These are phyloP conservation scores for Virgularia gustaviana DNA, from an alignment of 92 coral and sea anemone genomes.

Conservation along the genomic window DNA sequence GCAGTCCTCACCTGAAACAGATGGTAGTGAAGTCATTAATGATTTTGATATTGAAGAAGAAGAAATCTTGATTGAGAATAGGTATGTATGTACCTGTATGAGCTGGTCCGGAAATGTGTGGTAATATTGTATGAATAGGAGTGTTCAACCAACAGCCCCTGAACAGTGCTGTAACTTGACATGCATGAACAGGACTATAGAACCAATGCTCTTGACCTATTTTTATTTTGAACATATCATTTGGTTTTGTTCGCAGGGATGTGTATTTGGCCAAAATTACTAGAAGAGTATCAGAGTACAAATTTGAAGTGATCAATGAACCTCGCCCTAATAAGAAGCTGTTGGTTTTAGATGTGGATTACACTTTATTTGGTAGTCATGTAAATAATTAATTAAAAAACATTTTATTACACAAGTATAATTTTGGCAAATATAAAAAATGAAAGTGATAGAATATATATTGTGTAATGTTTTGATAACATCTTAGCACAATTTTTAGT, in stretches of 20 bases:
- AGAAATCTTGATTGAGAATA: constrained; percentile 86
- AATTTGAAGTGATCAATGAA: constrained; percentile 68
- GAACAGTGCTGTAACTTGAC: background rate
- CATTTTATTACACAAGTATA: background rate
- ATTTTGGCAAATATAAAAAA: background rate
- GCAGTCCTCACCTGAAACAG: constrained; percentile 66
- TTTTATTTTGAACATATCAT: background rate
- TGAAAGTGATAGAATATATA: background rate
- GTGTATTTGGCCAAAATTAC: constrained; percentile 78
- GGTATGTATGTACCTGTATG: constrained; percentile 40
- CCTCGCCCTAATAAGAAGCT: constrained; percentile 87
- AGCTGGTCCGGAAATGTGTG: background rate
- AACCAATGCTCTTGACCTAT: background rate
- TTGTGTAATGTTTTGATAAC: background rate
- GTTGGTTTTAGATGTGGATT: constrained; percentile 93
- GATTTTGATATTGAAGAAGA: constrained; percentile 98
- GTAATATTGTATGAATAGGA: background rate
- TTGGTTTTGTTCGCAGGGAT: constrained; percentile 52
- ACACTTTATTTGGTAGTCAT: constrained; percentile 86
- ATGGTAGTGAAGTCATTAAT: constrained; percentile 83
- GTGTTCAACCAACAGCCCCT: too few species aligned
- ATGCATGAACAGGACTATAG: background rate
- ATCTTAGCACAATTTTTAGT: too few species aligned
- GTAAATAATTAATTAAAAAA: background rate
- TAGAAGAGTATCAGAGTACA: constrained; percentile 77